Base-by-base conservation (phyloP, 2,888 invertebrate genomes). In the Pyrocoelia pectoralis region DNA sequence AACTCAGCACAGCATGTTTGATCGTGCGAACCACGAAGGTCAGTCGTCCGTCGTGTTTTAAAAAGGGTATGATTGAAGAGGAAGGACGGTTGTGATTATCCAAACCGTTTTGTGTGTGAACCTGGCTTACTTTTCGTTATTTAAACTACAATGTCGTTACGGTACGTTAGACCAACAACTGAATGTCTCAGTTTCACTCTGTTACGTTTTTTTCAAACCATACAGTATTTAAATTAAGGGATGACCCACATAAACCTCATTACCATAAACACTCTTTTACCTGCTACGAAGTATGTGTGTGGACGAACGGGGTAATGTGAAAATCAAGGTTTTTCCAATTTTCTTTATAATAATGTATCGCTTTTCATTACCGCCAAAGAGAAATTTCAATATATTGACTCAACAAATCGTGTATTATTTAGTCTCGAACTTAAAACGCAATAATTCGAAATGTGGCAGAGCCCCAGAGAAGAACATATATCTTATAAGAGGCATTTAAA, bases 401-500 rank as follows among this genome's bases (percentile, higher is more conserved):
- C n/a, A n/a, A n/a, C n/a, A n/a, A n/a, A n/a, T n/a, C n/a, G n/a
- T n/a, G n/a, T n/a, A n/a, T n/a, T n/a, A n/a, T n/a, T n/a, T n/a
- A n/a, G n/a, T n/a, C n/a, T 56, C 43, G 64, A 64, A 46, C 19
- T 15, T 48, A 64, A 64, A 56, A 60, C 55, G 64, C 55, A 59
- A 64, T 59, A 59, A 64, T 60, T 60, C 46, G 38, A 38, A 59
- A 51, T 59, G 51, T 53, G 48, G 28, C 54, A 33, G 49, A 52
- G 43, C 53, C 50, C 56, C 17, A 62, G 63, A 72, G 68, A 70
- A 68, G 69, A 71, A 69, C 74, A 73, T 74, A 75, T 74, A 74
- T 76, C 73, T 73, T 69, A 63, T 67, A 68, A 70, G 71, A 68
- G 74, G 73, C 72, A 60, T 62, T 75, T 78, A 78, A 79, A 78